Conservation (phyloP, 2,797 vertebrate genomes). For the Lithobates sylvaticus region DNA sequence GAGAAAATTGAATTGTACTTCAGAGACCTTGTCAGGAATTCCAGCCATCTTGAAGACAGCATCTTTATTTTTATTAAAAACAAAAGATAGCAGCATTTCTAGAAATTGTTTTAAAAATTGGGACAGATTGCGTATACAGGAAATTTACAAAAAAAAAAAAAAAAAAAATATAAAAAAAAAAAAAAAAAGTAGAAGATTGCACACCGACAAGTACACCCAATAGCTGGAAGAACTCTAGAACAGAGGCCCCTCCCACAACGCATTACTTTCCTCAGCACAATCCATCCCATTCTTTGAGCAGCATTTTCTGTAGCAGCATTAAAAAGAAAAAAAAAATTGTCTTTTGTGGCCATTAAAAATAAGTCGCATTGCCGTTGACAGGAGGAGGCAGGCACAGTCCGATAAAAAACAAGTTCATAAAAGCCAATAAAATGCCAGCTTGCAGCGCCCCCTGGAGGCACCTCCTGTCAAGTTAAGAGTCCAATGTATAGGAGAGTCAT, state of each 20-base stretch:
- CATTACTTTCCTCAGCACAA: constrained; percentile 8
- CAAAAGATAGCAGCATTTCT: constrained; percentile 91
- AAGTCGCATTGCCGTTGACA: background rate
- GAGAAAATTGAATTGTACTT: no score
- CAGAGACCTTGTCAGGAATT: constrained; percentile 39
- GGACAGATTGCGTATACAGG: constrained; percentile 72
- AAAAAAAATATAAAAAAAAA: constrained; percentile 67
- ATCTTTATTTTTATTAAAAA: constrained; percentile 79
- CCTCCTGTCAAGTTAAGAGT: constrained; percentile 65
- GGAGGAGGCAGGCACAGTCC: background rate
- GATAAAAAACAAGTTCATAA: constrained; percentile 60
- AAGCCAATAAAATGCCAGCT: constrained; percentile 2
- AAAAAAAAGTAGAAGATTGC: constrained; percentile 63
- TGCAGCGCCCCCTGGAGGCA: background rate
- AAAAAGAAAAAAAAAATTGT: background rate
- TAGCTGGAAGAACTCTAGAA: background rate
- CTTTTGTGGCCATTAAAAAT: background rate
- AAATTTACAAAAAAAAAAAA: background rate
- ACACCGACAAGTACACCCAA: constrained; percentile 19
- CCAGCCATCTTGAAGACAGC: constrained; percentile 76
- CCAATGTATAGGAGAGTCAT: constrained; percentile 45
- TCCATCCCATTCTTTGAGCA: constrained; percentile 52
- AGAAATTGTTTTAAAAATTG: constrained; percentile 69
- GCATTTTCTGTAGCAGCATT: constrained; percentile 92
- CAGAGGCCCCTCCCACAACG: background rate